phyloP scores from a whole-genome alignment of 2,797 vertebrate genomes.

The Microhierax caerulescens region DNA sequence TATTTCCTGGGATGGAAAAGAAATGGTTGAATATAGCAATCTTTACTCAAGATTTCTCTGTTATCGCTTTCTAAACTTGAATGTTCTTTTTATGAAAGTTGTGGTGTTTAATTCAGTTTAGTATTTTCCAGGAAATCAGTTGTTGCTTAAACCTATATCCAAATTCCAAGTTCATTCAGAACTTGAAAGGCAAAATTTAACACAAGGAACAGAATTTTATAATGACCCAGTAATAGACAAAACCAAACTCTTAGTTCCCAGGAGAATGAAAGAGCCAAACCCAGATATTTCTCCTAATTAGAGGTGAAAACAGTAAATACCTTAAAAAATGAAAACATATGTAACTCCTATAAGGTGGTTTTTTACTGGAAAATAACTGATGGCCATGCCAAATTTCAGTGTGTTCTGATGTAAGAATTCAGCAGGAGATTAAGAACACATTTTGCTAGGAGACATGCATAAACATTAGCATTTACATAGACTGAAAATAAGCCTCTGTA shows the following conservation, averaged over 20 bases:
- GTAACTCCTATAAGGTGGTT: constrained; percentile 38
- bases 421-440: constrained; percentile 62
- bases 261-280: constrained; percentile 19
- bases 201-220: not conserved
- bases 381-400: constrained; percentile 33
- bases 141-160: not conserved
- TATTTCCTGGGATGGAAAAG: not conserved
- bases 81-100: not conserved
- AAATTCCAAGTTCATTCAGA: constrained; percentile 37
- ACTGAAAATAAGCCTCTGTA: not conserved
- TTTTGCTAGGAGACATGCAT: constrained; percentile 33
- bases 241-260: not conserved
- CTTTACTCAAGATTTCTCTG: not conserved
- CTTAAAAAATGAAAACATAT: constrained; percentile 48
- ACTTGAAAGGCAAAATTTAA: constrained; percentile 40
- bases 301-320: constrained; percentile 62
- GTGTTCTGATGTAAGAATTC: constrained; percentile 57
- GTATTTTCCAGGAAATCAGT: constrained; percentile 21
- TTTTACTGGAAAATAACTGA: constrained; percentile 69
- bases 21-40: not conserved
- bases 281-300: constrained; percentile 53
- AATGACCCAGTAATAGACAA: not conserved
- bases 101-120: not conserved
- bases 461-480: not conserved
- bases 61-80: not conserved